A percentile compares a stretch with the other conserved stretches of the same genome.
These are phyloP conservation scores for Spea hammondii DNA, from an alignment of 2,797 vertebrate species.

Conservation along the genomic window DNA sequence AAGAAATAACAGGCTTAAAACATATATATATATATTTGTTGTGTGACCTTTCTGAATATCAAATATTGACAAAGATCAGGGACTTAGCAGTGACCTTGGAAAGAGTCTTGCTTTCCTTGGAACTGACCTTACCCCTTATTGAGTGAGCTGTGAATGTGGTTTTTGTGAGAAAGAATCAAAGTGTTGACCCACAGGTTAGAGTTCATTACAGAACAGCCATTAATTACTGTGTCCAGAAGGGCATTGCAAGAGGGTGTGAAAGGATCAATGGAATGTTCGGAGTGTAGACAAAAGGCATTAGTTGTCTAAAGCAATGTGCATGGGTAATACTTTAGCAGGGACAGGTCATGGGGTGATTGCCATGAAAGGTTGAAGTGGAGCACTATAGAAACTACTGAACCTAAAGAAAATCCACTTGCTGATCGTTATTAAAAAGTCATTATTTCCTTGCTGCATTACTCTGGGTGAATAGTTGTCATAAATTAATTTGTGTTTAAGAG, in stretches of 20 bases:
- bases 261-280: constrained; percentile 16
- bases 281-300: background rate
- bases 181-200: constrained; percentile 35
- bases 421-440: background rate
- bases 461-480: background rate
- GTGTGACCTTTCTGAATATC: background rate
- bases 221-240: constrained; percentile 14
- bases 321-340: background rate
- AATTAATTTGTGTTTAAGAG: background rate
- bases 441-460: constrained; percentile 4
- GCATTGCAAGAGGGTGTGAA: constrained; percentile 25
- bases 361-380: background rate
- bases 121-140: constrained; percentile 1
- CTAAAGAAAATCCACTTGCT: background rate
- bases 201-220: constrained; percentile 13
- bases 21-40: no score
- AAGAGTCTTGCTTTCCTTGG: background rate
- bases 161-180: constrained; percentile 12
- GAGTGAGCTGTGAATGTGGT: constrained; percentile 3
- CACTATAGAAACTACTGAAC: background rate
- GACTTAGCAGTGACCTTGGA: constrained; percentile 14
- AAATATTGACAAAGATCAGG: constrained; percentile 13
- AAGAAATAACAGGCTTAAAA: no score
- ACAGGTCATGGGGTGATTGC: background rate
- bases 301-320: background rate